Percentiles rank a stretch among this genome's conserved stretches.
Evolutionary conservation across 2,797 vertebrate genomes (phyloP).

Genomic region (Pseudotriccus pelzelni): DNA sequence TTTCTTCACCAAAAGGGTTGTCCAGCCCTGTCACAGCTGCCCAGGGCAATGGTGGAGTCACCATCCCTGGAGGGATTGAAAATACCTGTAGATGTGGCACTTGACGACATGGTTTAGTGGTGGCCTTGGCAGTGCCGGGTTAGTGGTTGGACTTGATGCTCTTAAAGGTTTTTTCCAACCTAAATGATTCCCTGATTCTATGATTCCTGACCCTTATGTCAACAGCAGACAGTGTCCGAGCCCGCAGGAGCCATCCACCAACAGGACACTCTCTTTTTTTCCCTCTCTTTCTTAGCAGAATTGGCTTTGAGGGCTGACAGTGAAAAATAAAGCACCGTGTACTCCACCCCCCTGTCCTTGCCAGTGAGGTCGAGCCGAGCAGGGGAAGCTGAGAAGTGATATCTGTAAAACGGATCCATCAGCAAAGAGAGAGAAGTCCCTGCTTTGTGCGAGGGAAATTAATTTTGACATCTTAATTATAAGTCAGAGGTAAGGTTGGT

Average conservation of each 20-base stretch:
- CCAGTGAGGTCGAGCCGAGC: not conserved
- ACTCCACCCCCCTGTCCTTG: not conserved
- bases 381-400: constrained; percentile 7
- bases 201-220: not conserved
- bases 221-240: not conserved
- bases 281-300: not conserved
- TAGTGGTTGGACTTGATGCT: not conserved
- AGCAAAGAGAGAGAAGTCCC: not conserved
- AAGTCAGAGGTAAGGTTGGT: constrained; percentile 62
- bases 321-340: not conserved
- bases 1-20: not conserved
- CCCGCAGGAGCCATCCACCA: not conserved
- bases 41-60: not conserved
- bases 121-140: not conserved
- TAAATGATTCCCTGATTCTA: not conserved
- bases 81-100: not conserved
- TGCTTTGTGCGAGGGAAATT: constrained; percentile 56
- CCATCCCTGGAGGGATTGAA: not conserved
- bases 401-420: constrained; percentile 48
- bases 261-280: not conserved
- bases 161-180: not conserved
- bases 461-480: constrained; percentile 71
- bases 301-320: not conserved
- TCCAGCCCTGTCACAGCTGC: not conserved
- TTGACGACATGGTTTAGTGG: not conserved